Evolutionary conservation across 2,113 vertebrate species (phyloP).

Genomic region (Sorex araneus): DNA sequence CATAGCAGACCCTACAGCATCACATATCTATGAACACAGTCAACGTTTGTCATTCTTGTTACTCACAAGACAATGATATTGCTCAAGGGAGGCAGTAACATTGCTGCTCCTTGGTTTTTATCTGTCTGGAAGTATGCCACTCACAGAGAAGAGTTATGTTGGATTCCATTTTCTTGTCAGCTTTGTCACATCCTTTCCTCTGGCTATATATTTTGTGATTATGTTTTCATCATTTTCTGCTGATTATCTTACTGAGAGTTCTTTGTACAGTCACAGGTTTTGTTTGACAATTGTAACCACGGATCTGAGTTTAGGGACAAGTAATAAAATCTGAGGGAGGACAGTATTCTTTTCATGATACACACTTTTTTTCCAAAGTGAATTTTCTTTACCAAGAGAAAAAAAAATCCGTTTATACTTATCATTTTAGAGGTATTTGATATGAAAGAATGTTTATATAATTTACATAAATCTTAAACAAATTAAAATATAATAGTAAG

Average conservation of each 20-base stretch:
- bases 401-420: neutral
- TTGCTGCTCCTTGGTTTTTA: slow-evolving; percentile 56
- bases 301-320: slow-evolving; percentile 20
- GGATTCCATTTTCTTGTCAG: slow-evolving; percentile 74
- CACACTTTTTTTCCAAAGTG: neutral
- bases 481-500: neutral
- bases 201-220: slow-evolving; percentile 72
- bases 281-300: slow-evolving; percentile 68
- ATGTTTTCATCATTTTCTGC: slow-evolving; percentile 74
- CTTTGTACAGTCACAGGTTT: slow-evolving; percentile 29
- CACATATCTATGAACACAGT: slow-evolving; percentile 16
- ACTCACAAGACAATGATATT: slow-evolving; percentile 65
- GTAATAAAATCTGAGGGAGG: slow-evolving; percentile 17
- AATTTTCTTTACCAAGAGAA: neutral
- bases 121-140: slow-evolving; percentile 61
- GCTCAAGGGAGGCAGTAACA: slow-evolving; percentile 62
- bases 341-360: neutral
- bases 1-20: neutral
- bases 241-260: slow-evolving; percentile 70
- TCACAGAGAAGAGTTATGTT: slow-evolving; percentile 53
- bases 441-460: neutral
- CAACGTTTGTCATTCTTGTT: slow-evolving; percentile 54
- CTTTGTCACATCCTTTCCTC: slow-evolving; percentile 53
- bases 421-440: neutral
- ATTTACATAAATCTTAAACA: slow-evolving; percentile 13